These are phyloP conservation scores for Leptopilina myrica DNA, from an alignment of 2,888 invertebrate species.

Conservation along the genomic window DNA sequence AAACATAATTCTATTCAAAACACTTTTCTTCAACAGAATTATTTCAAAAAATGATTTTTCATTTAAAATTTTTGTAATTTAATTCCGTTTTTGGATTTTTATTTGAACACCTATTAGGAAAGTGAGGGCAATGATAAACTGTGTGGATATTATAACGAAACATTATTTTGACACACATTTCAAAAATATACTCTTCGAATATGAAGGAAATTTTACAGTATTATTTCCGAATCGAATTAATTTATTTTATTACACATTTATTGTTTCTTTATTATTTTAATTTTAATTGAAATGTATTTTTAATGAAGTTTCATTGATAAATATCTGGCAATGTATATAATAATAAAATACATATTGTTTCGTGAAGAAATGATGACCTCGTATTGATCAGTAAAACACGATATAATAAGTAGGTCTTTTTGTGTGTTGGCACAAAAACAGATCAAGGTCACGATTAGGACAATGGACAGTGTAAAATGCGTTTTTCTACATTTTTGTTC, in stretches of 20 bases:
- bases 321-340: background rate
- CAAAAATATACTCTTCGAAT: background rate
- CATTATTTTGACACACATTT: background rate
- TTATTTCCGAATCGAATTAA: background rate
- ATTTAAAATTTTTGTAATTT: background rate
- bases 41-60: too few relatives aligned
- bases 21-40: too few relatives aligned
- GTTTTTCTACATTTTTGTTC: background rate
- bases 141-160: background rate
- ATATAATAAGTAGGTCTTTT: constrained; percentile 16
- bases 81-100: background rate
- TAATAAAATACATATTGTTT: constrained; percentile 10
- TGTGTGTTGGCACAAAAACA: constrained; percentile 4
- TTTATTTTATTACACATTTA: background rate
- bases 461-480: background rate
- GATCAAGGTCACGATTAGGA: constrained; percentile 33
- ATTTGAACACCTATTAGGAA: background rate
- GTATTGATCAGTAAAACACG: constrained; percentile 29
- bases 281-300: background rate
- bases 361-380: constrained; percentile 28
- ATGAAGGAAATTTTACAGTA: background rate
- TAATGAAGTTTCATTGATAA: background rate
- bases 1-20: too few relatives aligned
- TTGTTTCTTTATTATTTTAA: background rate
- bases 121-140: background rate